Conservation (phyloP, 2,113 vertebrate genomes). For the Tor tambroides region DNA sequence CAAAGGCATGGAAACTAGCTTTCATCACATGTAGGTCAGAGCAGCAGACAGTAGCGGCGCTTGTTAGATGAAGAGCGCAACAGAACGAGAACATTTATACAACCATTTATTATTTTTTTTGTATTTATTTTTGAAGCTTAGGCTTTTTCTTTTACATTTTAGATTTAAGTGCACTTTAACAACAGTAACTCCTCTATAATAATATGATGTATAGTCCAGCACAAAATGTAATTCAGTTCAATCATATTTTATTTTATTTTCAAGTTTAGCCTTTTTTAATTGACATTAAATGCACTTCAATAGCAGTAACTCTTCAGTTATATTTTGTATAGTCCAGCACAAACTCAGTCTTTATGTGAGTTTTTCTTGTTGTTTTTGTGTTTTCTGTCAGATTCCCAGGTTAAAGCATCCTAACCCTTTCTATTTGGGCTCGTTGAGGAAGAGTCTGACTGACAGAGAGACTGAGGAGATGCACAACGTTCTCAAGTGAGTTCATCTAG, state of each 20-base stretch:
- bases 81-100: neutral
- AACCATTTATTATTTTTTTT: neutral
- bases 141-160: neutral
- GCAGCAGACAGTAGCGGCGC: neutral
- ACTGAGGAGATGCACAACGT: constrained; percentile 79
- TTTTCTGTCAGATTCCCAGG: constrained; percentile 74
- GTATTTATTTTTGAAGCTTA: neutral
- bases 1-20: constrained; percentile 24
- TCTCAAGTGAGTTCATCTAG: constrained; percentile 79
- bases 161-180: too few species aligned
- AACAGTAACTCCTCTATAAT: too few species aligned
- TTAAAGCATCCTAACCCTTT: constrained; percentile 89
- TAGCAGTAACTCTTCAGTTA: neutral
- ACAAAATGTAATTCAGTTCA: neutral
- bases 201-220: neutral
- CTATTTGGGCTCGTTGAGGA: constrained; percentile 85
- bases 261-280: neutral
- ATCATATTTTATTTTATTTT: neutral
- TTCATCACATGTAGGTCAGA: neutral
- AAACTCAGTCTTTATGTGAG: neutral
- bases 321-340: neutral
- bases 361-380: constrained; percentile 1
- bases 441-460: constrained; percentile 84
- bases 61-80: neutral
- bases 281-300: neutral